A percentile compares a stretch with the other conserved stretches of the same genome.
phyloP scores from a whole-genome alignment of 2,888 invertebrate species.

The Thera obeliscata region DNA sequence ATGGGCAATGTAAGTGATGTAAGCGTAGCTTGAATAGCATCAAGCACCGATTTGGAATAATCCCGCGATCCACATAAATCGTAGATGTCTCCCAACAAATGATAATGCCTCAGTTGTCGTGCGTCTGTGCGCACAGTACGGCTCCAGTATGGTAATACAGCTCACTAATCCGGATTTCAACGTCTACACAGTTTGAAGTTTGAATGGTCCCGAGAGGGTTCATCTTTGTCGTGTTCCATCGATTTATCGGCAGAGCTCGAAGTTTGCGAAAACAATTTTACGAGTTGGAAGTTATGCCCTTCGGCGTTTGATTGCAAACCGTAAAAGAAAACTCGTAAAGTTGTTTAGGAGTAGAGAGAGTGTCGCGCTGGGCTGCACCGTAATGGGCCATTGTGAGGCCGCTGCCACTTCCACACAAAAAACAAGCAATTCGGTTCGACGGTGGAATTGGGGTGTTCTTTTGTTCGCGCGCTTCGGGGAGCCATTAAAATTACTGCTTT shows the following conservation, averaged over 20 bases:
- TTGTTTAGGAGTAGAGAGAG: conserved; percentile 47
- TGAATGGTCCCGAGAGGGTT: conserved; percentile 11
- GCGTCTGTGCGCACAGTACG: neutral
- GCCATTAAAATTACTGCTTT: conserved; percentile 60
- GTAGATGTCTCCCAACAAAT: conserved; percentile 30
- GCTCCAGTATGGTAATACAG: conserved; percentile 35
- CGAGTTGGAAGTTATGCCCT: conserved; percentile 52
- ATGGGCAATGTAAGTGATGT: conserved; percentile 21
- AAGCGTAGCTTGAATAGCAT: conserved; percentile 33
- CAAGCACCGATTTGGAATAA: conserved; percentile 34
- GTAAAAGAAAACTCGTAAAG: conserved; percentile 59
- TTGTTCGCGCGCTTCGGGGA: conserved; percentile 59
- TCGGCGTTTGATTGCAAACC: conserved; percentile 59
- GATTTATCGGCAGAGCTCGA: conserved; percentile 22
- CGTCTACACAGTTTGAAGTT: conserved; percentile 16
- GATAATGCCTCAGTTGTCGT: conserved; percentile 17
- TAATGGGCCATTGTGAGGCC: conserved; percentile 51
- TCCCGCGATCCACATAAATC: conserved; percentile 37
- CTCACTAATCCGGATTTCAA: conserved; percentile 31
- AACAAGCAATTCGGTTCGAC: conserved; percentile 59
- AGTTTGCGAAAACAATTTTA: conserved; percentile 51
- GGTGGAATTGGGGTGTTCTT: conserved; percentile 54
- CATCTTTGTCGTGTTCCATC: conserved; percentile 12
- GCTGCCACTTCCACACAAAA: conserved; percentile 55
- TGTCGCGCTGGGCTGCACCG: conserved; percentile 40